Evolutionary conservation across 2,113 vertebrate genomes (phyloP).

Genomic region (Orientallactaga bullata): DNA sequence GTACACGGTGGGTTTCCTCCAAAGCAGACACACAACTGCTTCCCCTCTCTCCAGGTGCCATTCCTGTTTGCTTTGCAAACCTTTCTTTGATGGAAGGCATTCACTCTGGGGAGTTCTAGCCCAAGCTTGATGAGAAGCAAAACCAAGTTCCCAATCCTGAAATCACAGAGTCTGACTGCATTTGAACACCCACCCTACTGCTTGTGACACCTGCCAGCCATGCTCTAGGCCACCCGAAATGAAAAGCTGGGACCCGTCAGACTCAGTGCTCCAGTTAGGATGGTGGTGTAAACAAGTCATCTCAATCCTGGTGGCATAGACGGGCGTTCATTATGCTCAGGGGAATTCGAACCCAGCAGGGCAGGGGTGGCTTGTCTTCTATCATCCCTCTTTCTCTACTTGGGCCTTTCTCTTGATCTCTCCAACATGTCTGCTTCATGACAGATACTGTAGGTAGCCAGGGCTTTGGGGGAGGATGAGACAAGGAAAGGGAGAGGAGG

Average conservation of each 20-base stretch:
- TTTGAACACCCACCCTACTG: conserved; percentile 8
- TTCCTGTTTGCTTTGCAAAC: conserved; percentile 50
- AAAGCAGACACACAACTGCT: not conserved
- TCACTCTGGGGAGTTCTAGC: conserved; percentile 36
- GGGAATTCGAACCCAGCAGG: not conserved
- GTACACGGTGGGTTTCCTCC: conserved; percentile 28
- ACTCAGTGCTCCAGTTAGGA: not conserved
- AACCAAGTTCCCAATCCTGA: conserved; percentile 54
- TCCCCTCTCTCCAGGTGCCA: not conserved
- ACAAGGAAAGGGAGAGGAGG: not conserved
- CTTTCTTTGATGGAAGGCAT: conserved; percentile 30
- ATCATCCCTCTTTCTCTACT: not conserved
- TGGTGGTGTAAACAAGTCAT: not conserved
- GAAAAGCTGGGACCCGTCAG: conserved; percentile 4
- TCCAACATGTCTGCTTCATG: not conserved
- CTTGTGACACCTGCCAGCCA: not conserved
- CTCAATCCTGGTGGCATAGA: not conserved
- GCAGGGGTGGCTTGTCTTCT: not conserved
- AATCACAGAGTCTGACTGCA: conserved; percentile 38
- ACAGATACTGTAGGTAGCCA: not conserved
- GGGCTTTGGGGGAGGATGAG: not conserved
- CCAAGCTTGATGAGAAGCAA: conserved; percentile 47
- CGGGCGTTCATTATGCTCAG: not conserved
- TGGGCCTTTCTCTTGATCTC: not conserved
- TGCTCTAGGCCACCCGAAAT: not conserved